Base-by-base conservation (phyloP, 53 echinoderm and acorn worm genomes). In the Holothuria scabra region DNA sequence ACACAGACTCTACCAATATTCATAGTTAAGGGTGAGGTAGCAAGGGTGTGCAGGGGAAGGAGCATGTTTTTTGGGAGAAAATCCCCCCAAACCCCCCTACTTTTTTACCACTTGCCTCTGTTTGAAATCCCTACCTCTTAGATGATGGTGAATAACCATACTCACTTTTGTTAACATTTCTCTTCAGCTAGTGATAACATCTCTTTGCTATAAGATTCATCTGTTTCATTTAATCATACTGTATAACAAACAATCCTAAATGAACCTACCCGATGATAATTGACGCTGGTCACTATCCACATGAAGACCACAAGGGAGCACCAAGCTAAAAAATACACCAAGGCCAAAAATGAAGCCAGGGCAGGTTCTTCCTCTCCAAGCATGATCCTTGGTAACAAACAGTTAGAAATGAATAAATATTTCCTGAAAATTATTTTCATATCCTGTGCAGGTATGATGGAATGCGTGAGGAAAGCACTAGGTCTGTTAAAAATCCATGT, bases 251-350 rank as follows among this genome's bases (percentile, higher is more conserved):
- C 29, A 0, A 12, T 16, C 3, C 16, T 21, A 58, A 59, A 56
- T 55, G 11, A 30, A 58, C 84, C 52, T 71, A 84, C 84, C 84
- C 70, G 37, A 84, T 84, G 86, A 22, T 82, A 74, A 5, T 84
- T 76, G 68, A 95, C 86, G 49, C 93, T 93, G 69, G 82, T 89
- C 35, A 90, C 91, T 24, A 95, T 95, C 95, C 95, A 95, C 58
- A 95, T 64, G 62, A 91, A 90, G 7, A 91, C 87, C 16, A 95
- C 76, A 8, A 91, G 82, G 0, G 93, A 91, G 84, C 85, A 91
- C 87, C 93, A 95, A 30, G 89, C 93, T 22, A 95, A 85, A 18
- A 91, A 65, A 60, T 95, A 95, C 1, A 89, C 87, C 68, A 95
- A 67, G 30, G 89, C 79, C 79, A 92, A 65, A 12, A 95, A 79